Conservation (phyloP, 1,140 invertebrate genomes). For the Drosophila sechellia region DNA sequence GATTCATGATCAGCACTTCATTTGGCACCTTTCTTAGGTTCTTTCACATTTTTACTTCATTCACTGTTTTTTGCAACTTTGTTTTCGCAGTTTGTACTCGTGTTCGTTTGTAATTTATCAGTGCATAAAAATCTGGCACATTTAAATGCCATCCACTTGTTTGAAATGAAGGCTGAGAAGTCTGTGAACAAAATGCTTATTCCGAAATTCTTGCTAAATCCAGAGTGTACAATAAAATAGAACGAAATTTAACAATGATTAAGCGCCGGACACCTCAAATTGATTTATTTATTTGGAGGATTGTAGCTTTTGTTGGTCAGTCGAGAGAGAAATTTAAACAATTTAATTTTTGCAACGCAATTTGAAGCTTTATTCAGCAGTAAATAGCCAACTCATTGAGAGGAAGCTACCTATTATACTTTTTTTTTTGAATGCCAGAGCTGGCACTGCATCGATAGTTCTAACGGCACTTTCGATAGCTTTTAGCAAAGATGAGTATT, state of each 20-base stretch:
- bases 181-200: slow-evolving; percentile 30
- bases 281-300: slow-evolving; percentile 58
- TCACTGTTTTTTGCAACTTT: slow-evolving; percentile 31
- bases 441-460: background rate
- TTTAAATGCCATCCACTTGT: slow-evolving; percentile 60
- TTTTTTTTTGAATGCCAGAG: background rate
- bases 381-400: slow-evolving; percentile 52
- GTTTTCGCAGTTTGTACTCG: slow-evolving; percentile 47
- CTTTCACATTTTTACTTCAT: slow-evolving; percentile 31
- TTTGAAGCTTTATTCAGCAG: slow-evolving; percentile 37
- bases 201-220: slow-evolving; percentile 39
- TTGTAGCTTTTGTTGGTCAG: slow-evolving; percentile 50
- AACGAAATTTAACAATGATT: slow-evolving; percentile 32
- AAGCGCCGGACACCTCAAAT: slow-evolving; percentile 28
- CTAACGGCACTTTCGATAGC: background rate
- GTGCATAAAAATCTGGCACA: slow-evolving; percentile 57
- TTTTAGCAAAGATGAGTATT: too few relatives aligned
- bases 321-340: slow-evolving; percentile 55
- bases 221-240: slow-evolving; percentile 26
- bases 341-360: slow-evolving; percentile 60
- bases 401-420: slow-evolving; percentile 7
- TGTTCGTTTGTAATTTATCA: slow-evolving; percentile 44
- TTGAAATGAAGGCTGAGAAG: slow-evolving; percentile 25
- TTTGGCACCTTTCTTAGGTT: slow-evolving; percentile 35
- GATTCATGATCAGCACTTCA: slow-evolving; percentile 39